Base-by-base conservation (phyloP, 2,888 invertebrate species). In the Callosobruchus maculatus region DNA sequence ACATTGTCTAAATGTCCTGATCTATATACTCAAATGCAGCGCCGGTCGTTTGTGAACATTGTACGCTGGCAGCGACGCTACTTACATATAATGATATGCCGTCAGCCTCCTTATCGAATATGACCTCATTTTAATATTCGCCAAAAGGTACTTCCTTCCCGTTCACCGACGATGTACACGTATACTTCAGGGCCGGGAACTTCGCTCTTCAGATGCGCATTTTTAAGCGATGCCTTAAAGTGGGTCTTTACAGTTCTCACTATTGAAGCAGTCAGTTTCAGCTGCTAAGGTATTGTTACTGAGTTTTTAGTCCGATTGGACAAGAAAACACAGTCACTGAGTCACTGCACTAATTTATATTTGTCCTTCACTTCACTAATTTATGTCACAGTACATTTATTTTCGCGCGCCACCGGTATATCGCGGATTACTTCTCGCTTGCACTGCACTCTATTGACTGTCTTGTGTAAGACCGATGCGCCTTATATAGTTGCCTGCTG, bases 61-160 rank as follows among this genome's bases (percentile, higher is more conserved):
- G 70, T 68, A 21, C 67, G 68, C 49, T 49, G 49, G 49, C 49
- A 70, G 75, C 66, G 72, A 66, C 67, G 70, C 81, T 79, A 81
- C 81, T 83, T 82, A 83, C 80, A 82, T 82, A 81, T 82, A 84
- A 84, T 83, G 83, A 83, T 81, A 81, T 81, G 79, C 82, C 83
- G 82, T 84, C 83, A 82, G 80, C 81, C 81, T 83, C 49, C 82
- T 84, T 83, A 84, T 84, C 84, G 82, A 84, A 83, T 83, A 83
- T 80, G 77, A 80, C 80, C 80, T 83, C 81, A 84, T 84, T 84
- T 84, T 83, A 85, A 84, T 85, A 84, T 78, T 80, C 49, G 49
- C 49, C 49, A 49, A 49, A 49, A 49, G 49, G 49, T 49, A 49
- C 49, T 49, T 49, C 49, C 49, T 49, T 49, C 49, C 49, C 13